Evolutionary conservation across 2,113 vertebrate species (phyloP), one percentile per base, ranked within the genome.

Genomic region (Oryzias woworae): DNA sequence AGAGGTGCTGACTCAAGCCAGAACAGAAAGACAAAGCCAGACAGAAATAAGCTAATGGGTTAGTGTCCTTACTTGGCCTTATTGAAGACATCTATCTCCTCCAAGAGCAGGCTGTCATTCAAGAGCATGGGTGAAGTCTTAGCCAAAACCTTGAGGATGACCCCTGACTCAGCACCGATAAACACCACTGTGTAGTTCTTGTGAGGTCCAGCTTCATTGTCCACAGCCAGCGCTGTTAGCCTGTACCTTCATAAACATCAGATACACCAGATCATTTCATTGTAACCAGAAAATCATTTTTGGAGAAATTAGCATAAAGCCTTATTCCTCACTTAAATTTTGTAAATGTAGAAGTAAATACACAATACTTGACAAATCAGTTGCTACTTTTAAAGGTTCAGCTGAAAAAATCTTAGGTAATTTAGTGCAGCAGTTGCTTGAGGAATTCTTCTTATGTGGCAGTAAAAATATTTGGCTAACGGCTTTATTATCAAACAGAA

Each of bases 1-100:
- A 69, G 58, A 82, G 36, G 53, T 63, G 71, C 75, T 76, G 23
- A 31, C 41, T 41, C 45, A 67, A 60, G 42, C 53, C 16, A 42
- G 49, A 64, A 44, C 14, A 58, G 60, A 50, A 72, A 69, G 43
- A 58, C 48, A 23, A 41, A 44, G 52, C 36, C 41, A 73, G 62
- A 44, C 63, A 76, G 22, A 43, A 20, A 74, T 45, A 24, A 54
- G 62, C 57, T 71, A 44, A 69, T 24, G 64, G 49, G 18, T 51
- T 20, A 13, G 2, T 1, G 5, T 20, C 31, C 95, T 69, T 94
- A 99, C 97, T 98, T 99, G 84, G 93, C 95, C 69, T 87, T 94
- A 90, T 98, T 98, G 89, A 95, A 98, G 36, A 95, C 93, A 65
- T 98, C 95, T 65, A 99, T 97, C 91, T 98, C 97, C 90, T 99